Base-by-base conservation (phyloP, 64 coral and sea anemone species). In the Actinia tenebrosa region DNA sequence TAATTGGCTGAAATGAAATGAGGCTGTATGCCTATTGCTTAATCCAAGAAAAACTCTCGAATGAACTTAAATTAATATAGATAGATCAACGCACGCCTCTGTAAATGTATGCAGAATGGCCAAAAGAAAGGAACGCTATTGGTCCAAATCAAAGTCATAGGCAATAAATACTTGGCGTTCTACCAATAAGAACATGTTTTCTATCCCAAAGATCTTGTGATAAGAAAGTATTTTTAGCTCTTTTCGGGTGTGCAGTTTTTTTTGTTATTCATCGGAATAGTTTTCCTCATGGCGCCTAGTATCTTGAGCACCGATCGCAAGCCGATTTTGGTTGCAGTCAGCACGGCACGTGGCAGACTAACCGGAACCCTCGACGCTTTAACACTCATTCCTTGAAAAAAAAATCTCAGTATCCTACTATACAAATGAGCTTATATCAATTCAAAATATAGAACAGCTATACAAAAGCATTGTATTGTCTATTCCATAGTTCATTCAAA, bases 171-270 rank as follows among this genome's bases (percentile, higher is more conserved):
- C 42, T 81, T 85, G 83, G 83, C 83, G 60, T 17, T 59, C 56
- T 85, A 53, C 83, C 83, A 85, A 85, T 85, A 18, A 85, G 60
- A 85, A 30, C 83, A 64, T 59, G 52, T 85, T 59, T 61, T 43
- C 26, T 55, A 18, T 53, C 56, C 83, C 27, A 54, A 64, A 85
- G 83, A 85, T 85, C 53, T 59, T 61, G 19, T 44, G 83, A 85
- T 85, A 83, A 83, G 22, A 13, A 53, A n/a, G 80, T 53, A 83
- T 58, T 58, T 54, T 83, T 10, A 25, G 19, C 8, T 5, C 7
- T 52, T 83, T 58, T 83, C 23, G 16, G 44, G 44, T 9, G 78
- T 42, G 7, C 23, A 16, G 80, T 19, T 85, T 81, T 37, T 53
- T 23, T 50, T 81, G 79, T 81, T 81, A 16, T 81, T 81, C 50